Percentiles rank a stretch among this genome's conserved stretches.
Conservation (phyloP, 2,797 vertebrate species). For the Premnoplex brunnescens region DNA sequence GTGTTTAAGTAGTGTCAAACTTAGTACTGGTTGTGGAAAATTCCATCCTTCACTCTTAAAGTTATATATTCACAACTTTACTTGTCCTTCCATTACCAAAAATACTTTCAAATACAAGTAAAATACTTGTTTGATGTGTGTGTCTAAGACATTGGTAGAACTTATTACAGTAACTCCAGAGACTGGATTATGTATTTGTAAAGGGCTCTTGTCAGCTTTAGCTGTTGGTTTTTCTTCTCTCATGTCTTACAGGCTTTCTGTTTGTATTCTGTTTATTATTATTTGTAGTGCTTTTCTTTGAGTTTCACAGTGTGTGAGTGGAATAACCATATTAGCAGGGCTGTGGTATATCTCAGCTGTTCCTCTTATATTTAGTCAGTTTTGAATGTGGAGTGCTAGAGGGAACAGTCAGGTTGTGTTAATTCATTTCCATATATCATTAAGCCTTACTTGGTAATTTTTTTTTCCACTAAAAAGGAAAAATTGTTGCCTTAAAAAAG, state of each 20-base stretch:
- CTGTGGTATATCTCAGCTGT: not conserved
- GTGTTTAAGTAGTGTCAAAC: not conserved
- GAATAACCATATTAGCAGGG: not conserved
- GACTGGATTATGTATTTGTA: not conserved
- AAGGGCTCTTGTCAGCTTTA: not conserved
- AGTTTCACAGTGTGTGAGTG: not conserved
- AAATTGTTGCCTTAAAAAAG: not conserved
- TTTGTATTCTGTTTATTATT: not conserved
- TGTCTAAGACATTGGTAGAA: not conserved
- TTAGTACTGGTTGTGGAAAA: not conserved
- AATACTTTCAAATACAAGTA: not conserved
- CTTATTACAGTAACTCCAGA: not conserved
- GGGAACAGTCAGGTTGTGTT: not conserved
- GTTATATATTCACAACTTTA: not conserved
- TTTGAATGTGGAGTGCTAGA: not conserved
- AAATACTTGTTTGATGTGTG: not conserved
- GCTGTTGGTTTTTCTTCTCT: not conserved
- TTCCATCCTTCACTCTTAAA: not conserved
- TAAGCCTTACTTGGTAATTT: not conserved
- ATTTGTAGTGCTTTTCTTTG: not conserved
- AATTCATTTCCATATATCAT: not conserved
- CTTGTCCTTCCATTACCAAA: not conserved
- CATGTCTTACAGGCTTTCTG: not conserved
- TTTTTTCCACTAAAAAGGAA: not conserved
- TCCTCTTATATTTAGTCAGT: slow-evolving; percentile 22